Evolutionary conservation across 2,888 invertebrate species (phyloP).

Genomic region (Macrosiphum euphorbiae): DNA sequence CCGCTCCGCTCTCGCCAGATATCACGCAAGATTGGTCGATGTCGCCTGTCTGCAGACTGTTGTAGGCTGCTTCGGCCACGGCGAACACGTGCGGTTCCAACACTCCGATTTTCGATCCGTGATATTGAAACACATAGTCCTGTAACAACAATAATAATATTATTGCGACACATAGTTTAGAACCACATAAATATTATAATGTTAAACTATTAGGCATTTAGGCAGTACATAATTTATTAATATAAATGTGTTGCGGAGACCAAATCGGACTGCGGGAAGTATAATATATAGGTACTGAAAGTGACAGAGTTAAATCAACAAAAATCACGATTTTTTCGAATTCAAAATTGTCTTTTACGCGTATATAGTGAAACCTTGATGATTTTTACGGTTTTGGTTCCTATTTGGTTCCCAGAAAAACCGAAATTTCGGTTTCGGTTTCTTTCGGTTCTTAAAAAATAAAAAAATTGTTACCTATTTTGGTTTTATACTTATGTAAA

Average conservation of each 20-base stretch:
- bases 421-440: too few species aligned
- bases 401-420: too few species aligned
- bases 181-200: not conserved
- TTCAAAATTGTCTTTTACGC: not conserved
- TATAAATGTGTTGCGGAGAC: not conserved
- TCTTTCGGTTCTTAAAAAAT: too few species aligned
- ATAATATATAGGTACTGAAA: not conserved
- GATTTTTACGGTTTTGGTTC: too few species aligned
- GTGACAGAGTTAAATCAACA: not conserved
- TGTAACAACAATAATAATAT: constrained; percentile 70
- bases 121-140: constrained; percentile 87
- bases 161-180: not conserved
- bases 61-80: constrained; percentile 89
- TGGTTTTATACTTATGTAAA: too few species aligned
- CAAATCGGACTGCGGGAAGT: not conserved
- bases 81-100: constrained; percentile 92
- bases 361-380: not conserved
- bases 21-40: constrained; percentile 88
- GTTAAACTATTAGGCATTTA: not conserved
- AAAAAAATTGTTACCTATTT: too few species aligned
- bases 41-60: constrained; percentile 77
- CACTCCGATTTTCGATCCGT: constrained; percentile 84
- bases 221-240: not conserved
- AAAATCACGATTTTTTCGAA: not conserved
- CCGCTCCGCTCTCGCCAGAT: constrained; percentile 93